phyloP scores from a whole-genome alignment of 2,113 vertebrate genomes.

The Platanista minor region DNA sequence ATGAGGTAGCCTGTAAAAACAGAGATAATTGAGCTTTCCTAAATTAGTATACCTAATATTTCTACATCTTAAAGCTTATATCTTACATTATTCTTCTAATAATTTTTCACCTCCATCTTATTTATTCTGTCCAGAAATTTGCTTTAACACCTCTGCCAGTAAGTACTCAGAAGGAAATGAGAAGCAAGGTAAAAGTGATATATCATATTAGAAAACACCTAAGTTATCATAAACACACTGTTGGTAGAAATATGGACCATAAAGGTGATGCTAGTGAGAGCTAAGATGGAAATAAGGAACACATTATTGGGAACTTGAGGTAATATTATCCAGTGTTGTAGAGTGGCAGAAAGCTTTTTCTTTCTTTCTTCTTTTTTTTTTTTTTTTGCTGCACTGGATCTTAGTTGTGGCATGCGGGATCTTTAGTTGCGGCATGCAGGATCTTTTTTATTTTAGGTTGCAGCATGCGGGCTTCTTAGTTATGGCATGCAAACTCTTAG shows the following conservation, averaged over 20 bases:
- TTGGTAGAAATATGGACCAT: neutral
- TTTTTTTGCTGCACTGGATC: too few relatives aligned
- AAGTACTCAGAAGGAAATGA: neutral
- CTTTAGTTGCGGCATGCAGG: too few relatives aligned
- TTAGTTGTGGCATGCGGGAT: too few relatives aligned
- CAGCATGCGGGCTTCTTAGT: too few relatives aligned
- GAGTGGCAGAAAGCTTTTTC: neutral
- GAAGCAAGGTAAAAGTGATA: neutral
- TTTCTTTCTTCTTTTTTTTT: too few relatives aligned
- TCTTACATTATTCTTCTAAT: neutral
- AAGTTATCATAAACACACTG: neutral
- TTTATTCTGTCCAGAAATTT: neutral
- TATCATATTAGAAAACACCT: neutral
- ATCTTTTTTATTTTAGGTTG: too few relatives aligned
- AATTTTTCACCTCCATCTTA: neutral
- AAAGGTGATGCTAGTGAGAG: neutral
- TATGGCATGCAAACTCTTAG: too few relatives aligned
- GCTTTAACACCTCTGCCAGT: neutral
- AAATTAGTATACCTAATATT: neutral
- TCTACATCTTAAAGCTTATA: neutral
- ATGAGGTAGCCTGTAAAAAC: neutral
- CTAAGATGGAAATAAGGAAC: neutral
- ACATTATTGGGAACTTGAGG: neutral
- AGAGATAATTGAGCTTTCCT: neutral
- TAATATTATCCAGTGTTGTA: neutral